Percentiles rank a stretch among this genome's conserved stretches.
These are phyloP conservation scores for Pipa parva DNA, from an alignment of 2,113 vertebrate genomes.

Conservation along the genomic window DNA sequence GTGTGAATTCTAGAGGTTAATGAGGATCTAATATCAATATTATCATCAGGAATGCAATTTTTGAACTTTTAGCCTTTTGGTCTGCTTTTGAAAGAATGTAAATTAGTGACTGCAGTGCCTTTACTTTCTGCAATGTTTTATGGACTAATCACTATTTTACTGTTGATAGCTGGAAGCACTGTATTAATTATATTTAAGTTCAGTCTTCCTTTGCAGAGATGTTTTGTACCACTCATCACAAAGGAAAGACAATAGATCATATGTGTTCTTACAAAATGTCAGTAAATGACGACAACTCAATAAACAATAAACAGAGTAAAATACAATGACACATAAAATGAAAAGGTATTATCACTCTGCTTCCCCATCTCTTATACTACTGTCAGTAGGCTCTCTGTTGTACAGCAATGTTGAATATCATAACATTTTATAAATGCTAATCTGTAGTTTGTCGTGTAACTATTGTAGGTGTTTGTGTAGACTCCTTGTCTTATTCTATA, in stretches of 20 bases:
- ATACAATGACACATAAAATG: no score
- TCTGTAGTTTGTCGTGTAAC: no score
- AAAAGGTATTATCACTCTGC: no score
- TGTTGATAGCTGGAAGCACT: conserved; percentile 23
- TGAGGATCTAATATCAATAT: conserved; percentile 42
- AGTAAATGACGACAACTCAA: background rate
- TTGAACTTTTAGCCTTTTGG: conserved; percentile 42
- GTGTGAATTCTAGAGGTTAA: conserved; percentile 42
- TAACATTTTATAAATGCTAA: no score
- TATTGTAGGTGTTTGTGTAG: no score
- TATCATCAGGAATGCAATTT: conserved; percentile 41
- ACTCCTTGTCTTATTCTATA: no score
- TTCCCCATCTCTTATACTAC: no score
- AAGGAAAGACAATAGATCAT: background rate
- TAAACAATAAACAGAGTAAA: background rate
- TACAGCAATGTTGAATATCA: no score
- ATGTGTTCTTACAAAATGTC: background rate
- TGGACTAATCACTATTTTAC: conserved; percentile 27
- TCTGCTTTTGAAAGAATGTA: conserved; percentile 34
- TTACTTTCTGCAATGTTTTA: conserved; percentile 36
- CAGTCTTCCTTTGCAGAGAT: background rate
- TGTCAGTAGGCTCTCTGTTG: no score
- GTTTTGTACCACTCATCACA: background rate
- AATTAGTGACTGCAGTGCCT: conserved; percentile 34
- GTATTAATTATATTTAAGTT: conserved; percentile 23